Conservation (phyloP, 2,113 vertebrate species). For the Arenaria interpres region DNA sequence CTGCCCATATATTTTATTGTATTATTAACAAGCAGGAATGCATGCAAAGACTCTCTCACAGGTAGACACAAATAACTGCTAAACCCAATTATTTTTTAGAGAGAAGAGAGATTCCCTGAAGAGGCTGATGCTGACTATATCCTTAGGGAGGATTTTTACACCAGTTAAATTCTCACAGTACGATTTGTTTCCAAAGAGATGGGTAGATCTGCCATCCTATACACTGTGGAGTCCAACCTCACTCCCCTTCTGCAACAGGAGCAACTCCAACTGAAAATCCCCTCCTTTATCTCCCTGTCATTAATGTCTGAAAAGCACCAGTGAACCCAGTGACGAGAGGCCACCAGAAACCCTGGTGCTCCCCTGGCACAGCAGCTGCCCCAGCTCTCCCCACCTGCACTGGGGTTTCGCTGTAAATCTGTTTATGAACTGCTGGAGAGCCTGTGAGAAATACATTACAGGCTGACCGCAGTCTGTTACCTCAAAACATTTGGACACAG, state of each 20-base stretch:
- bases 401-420: neutral
- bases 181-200: slow-evolving; percentile 3
- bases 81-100: neutral
- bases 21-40: neutral
- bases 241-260: neutral
- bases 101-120: neutral
- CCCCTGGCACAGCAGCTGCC: neutral
- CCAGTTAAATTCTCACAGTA: neutral
- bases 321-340: neutral
- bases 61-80: neutral
- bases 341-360: neutral
- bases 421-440: neutral
- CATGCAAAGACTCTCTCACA: neutral
- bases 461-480: neutral
- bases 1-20: neutral
- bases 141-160: neutral
- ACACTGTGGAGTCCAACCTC: neutral
- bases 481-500: neutral
- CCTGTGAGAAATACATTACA: neutral
- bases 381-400: neutral
- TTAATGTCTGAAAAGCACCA: neutral
- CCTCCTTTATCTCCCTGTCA: neutral
- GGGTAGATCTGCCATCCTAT: neutral
- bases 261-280: neutral
- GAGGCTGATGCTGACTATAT: neutral